Evolutionary conservation across 1,140 invertebrate species (phyloP).

Genomic region (Orussus abietinus): DNA sequence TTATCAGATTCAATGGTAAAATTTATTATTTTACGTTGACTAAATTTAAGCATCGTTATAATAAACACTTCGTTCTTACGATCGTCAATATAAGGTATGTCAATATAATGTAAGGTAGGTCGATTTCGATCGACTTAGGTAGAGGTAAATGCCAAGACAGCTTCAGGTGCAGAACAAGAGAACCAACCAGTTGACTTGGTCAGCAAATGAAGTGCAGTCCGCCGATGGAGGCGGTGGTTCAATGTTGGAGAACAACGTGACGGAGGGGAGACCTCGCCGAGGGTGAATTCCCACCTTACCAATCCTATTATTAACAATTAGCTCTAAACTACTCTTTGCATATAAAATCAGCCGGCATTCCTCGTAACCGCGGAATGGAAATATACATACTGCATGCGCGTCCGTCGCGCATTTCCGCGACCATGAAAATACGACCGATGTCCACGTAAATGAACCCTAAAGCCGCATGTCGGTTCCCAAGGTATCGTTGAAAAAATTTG

Average conservation of each 20-base stretch:
- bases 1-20: no score
- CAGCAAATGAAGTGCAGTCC: constrained; percentile 37
- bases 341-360: constrained; percentile 48
- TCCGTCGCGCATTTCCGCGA: constrained; percentile 35
- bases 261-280: constrained; percentile 24
- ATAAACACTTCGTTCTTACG: no score
- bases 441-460: constrained; percentile 5
- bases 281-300: constrained; percentile 53
- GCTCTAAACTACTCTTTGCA: constrained; percentile 55
- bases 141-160: constrained; percentile 2
- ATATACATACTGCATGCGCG: constrained; percentile 54
- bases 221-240: constrained; percentile 15
- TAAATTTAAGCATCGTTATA: no score
- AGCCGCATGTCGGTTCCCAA: no score
- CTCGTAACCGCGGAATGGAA: constrained; percentile 52
- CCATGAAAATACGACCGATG: constrained; percentile 29
- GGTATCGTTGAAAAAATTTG: no score
- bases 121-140: constrained; percentile 21
- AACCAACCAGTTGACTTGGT: constrained; percentile 33
- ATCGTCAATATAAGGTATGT: no score
- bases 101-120: no score
- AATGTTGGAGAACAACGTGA: constrained; percentile 13
- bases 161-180: constrained; percentile 25
- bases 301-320: constrained; percentile 57
- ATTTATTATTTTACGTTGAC: no score